Evolutionary conservation across 2,888 invertebrate species (phyloP).

Genomic region (Apamea epomidion): DNA sequence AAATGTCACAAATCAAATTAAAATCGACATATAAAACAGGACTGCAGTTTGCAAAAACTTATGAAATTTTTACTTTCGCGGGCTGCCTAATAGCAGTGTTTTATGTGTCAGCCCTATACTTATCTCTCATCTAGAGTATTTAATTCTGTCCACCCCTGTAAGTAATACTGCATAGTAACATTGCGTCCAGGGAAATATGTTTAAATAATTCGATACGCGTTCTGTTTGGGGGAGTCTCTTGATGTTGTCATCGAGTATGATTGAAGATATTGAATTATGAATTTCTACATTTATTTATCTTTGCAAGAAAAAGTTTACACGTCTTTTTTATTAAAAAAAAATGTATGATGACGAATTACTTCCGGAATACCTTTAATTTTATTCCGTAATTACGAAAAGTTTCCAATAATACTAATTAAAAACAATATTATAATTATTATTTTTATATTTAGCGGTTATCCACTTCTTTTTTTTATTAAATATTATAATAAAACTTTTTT

Average conservation of each 20-base stretch:
- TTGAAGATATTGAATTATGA: constrained; percentile 35
- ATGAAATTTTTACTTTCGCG: background rate
- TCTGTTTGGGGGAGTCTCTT: constrained; percentile 55
- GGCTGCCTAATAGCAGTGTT: background rate
- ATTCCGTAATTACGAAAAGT: too few relatives aligned
- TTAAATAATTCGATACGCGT: constrained; percentile 82
- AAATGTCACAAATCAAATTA: background rate
- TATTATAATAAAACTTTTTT: background rate
- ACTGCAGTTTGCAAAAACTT: background rate
- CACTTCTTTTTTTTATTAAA: background rate
- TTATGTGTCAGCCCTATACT: background rate
- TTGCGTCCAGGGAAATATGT: constrained; percentile 79
- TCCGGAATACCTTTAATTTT: too few relatives aligned
- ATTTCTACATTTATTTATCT: background rate
- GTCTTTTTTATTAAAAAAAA: background rate
- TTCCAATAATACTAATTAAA: too few relatives aligned
- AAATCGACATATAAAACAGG: background rate
- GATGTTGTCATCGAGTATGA: constrained; percentile 31
- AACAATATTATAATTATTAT: too few relatives aligned
- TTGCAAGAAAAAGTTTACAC: background rate
- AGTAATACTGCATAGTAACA: constrained; percentile 33
- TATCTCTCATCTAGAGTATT: constrained; percentile 23
- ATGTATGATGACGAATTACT: too few relatives aligned
- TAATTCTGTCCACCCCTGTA: constrained; percentile 29
- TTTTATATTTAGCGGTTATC: too few relatives aligned